Conservation (phyloP, 2,888 invertebrate genomes). For the Tetragonula carbonaria region DNA sequence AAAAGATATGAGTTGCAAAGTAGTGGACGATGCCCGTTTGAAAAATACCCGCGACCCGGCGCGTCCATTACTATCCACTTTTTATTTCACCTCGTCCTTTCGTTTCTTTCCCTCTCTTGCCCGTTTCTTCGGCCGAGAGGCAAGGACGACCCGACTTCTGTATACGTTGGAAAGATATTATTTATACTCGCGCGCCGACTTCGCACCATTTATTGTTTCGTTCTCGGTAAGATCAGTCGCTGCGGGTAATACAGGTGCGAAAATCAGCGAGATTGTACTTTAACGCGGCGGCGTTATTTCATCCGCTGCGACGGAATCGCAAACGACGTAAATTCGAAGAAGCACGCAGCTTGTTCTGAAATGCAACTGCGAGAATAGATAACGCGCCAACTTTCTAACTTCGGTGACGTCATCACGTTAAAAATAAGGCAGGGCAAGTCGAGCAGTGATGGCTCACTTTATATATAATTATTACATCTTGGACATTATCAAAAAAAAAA, state of each 20-base stretch:
- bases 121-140: too few species aligned
- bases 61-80: background rate
- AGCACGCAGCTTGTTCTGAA: too few species aligned
- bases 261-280: constrained; percentile 14
- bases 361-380: background rate
- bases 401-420: too few species aligned
- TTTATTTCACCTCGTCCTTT: background rate
- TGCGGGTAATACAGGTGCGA: constrained; percentile 25
- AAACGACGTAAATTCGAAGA: background rate
- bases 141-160: background rate
- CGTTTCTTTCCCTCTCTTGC: background rate
- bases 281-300: background rate
- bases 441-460: too few species aligned
- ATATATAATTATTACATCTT: too few species aligned
- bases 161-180: constrained; percentile 4
- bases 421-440: too few species aligned
- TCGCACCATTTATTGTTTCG: constrained; percentile 23
- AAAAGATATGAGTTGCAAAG: constrained; percentile 32
- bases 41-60: constrained; percentile 23
- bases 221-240: background rate
- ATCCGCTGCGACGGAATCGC: background rate
- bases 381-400: background rate
- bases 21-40: constrained; percentile 18
- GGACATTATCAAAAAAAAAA: too few species aligned
- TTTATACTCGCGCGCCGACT: constrained; percentile 26